Base-by-base conservation (phyloP, 30 jellyfish, hydroid and myxozoan genomes). In the Aurelia sp. region DNA sequence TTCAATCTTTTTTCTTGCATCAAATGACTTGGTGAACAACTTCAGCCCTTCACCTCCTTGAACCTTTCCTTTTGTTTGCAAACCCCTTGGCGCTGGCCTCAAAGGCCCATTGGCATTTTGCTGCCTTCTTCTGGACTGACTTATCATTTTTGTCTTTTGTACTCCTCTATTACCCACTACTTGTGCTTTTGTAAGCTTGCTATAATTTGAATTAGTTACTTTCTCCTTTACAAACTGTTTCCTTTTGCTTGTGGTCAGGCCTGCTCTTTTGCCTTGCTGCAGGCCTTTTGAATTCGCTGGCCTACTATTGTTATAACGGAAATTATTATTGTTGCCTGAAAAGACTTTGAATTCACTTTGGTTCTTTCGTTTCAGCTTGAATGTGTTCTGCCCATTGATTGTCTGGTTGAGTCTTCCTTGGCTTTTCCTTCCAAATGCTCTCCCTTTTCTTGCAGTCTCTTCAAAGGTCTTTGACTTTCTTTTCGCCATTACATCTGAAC, bases 11-110 rank as follows among this genome's bases (percentile, higher is more conserved):
- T 72, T 55, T 27, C 98, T 80, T 41, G 98, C 98, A 81, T 92
- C 98, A 74, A 92, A 92, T 53, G 69, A 74, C 60, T 92, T 92
- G 18, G 98, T 92, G 67, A 92, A 92, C 51, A 92, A 67, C 48
- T 85, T 85, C 13, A 63, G 21, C 17, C 60, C 72, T 38, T 38
- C 50, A 38, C 50, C 50, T 19, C 11, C 30, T 63, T 10, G 74
- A 33, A 41, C 51, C 35, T 63, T 63, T 63, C 48, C 30, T 63
- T 63, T 19, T 63, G 74, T 63, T 18, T 63, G 74, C 74, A 33
- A 63, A 63, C 30, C 31, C 74, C 15, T 63, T 18, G 10, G n/a
- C n/a, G n/a, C n/a, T n/a, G 5, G 18, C 72, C 21, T 62, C 33
- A 27, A 27, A 2, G 50, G 50, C 50, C 50, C 50, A 38, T 7